These are phyloP conservation scores for Heliconius congener DNA, from an alignment of 1,140 invertebrate species.

Conservation along the genomic window DNA sequence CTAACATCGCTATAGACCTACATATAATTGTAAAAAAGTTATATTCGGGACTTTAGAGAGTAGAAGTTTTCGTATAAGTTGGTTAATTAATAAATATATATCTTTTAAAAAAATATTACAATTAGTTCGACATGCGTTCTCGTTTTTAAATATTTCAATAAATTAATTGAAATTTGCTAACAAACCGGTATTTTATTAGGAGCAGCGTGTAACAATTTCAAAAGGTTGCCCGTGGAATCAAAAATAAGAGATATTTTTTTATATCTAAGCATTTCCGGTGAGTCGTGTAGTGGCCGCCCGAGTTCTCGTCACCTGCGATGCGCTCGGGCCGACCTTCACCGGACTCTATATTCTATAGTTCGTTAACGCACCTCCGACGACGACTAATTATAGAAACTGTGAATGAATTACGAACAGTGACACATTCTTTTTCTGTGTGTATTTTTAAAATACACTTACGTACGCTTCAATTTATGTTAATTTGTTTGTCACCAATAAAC, in stretches of 20 bases:
- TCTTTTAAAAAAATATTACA: background rate
- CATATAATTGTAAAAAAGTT: background rate
- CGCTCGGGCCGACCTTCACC: slow-evolving; percentile 51
- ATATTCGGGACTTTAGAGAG: background rate
- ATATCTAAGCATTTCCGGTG: slow-evolving; percentile 25
- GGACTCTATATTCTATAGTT: slow-evolving; percentile 42
- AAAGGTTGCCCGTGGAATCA: background rate
- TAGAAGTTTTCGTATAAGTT: background rate
- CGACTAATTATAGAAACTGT: slow-evolving; percentile 54
- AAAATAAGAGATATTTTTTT: slow-evolving; percentile 16
- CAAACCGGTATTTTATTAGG: slow-evolving; percentile 12
- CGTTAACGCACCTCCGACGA: slow-evolving; percentile 55
- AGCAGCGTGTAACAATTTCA: background rate
- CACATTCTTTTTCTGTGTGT: slow-evolving; percentile 46
- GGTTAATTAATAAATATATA: background rate
- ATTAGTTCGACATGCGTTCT: background rate
- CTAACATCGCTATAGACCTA: background rate
- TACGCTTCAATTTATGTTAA: background rate
- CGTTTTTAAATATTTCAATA: background rate
- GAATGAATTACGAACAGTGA: slow-evolving; percentile 43
- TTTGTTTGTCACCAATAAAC: slow-evolving; percentile 12
- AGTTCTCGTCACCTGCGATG: slow-evolving; percentile 46
- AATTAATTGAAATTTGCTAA: slow-evolving; percentile 4
- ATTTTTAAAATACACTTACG: slow-evolving; percentile 31
- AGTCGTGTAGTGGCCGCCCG: slow-evolving; percentile 1